phyloP scores from a whole-genome alignment of 2,113 vertebrate species.

The Aix galericulata region DNA sequence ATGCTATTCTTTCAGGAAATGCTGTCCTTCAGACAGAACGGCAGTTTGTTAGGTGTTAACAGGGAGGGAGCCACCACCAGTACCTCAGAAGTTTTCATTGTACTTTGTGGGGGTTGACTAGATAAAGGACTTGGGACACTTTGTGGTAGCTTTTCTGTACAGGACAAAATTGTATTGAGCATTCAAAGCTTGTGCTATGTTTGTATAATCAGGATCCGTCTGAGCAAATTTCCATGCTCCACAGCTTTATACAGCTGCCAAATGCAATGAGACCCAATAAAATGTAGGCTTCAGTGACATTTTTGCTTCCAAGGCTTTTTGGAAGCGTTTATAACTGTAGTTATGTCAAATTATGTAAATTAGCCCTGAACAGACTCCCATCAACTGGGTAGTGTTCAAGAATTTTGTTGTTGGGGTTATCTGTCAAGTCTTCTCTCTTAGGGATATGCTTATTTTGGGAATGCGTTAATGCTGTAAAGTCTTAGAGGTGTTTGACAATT shows the following conservation, averaged over 20 bases:
- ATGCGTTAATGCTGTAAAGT: not conserved
- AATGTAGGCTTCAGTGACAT: not conserved
- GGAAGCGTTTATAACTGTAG: conserved; percentile 41
- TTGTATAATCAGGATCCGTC: not conserved
- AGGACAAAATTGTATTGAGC: not conserved
- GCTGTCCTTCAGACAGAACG: not conserved
- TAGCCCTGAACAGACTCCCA: not conserved
- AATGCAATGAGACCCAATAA: not conserved
- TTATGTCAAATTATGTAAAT: conserved; percentile 49
- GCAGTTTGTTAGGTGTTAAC: not conserved
- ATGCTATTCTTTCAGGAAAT: too few relatives aligned
- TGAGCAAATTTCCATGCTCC: not conserved
- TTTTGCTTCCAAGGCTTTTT: conserved; percentile 21
- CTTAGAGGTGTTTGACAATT: not conserved
- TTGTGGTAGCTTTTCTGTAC: not conserved
- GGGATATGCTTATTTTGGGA: not conserved
- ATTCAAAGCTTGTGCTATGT: not conserved
- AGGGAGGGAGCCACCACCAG: not conserved
- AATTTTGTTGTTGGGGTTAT: conserved; percentile 16
- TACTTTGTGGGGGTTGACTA: not conserved
- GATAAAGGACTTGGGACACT: not conserved
- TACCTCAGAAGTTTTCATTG: not conserved
- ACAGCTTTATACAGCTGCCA: conserved; percentile 21
- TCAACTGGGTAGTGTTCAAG: not conserved
- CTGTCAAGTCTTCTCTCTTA: not conserved